Conservation (phyloP, 2,113 vertebrate species). For the Amphilophus citrinellus region DNA sequence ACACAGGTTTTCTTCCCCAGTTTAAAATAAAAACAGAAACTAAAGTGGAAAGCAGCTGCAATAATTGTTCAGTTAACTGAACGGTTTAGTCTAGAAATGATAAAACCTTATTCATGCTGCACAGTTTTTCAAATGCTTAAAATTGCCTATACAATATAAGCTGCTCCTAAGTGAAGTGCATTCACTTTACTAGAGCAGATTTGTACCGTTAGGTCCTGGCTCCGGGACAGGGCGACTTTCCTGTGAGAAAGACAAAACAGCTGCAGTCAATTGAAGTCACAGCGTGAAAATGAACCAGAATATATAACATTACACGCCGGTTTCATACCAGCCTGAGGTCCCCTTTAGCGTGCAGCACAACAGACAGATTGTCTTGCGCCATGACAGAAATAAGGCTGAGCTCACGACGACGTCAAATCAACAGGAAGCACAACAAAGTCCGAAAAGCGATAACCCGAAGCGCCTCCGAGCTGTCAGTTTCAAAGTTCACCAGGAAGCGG, state of each 20-base stretch:
- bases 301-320: neutral
- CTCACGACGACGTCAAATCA: fast-evolving
- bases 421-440: neutral
- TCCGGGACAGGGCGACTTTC: conserved; percentile 80
- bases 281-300: neutral
- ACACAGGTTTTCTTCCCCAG: too few relatives aligned
- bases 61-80: too few relatives aligned
- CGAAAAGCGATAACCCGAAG: fast-evolving
- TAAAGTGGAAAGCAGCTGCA: too few relatives aligned
- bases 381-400: conserved; percentile 48
- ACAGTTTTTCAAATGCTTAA: too few relatives aligned
- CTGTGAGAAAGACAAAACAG: conserved; percentile 47
- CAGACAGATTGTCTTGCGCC: conserved; percentile 79
- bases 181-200: neutral
- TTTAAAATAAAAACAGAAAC: too few relatives aligned
- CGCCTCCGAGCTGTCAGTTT: fast-evolving
- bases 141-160: neutral
- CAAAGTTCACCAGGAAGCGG: conserved; percentile 9
- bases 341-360: conserved; percentile 76
- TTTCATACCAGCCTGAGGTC: conserved; percentile 81
- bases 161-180: neutral
- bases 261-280: neutral
- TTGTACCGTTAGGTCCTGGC: conserved; percentile 78
- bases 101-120: too few relatives aligned
- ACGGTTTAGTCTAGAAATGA: too few relatives aligned